Conservation (phyloP, 1,140 invertebrate species). For the Melipona quadrifasciata region DNA sequence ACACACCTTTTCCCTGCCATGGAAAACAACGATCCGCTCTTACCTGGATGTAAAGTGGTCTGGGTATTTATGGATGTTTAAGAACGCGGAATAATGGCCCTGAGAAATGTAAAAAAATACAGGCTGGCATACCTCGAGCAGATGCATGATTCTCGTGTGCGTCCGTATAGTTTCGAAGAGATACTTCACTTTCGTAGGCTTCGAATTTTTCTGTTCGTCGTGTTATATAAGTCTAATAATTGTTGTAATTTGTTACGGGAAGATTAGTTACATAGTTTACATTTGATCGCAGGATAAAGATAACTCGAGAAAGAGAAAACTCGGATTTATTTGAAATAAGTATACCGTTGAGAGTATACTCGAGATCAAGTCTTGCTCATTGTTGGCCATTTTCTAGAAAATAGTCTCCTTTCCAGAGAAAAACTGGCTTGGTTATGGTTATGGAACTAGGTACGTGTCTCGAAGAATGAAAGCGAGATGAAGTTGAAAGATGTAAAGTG, state of each 20-base stretch:
- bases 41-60: slow-evolving; percentile 31
- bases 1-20: slow-evolving; percentile 16
- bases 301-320: too few relatives aligned
- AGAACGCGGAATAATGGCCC: slow-evolving; percentile 5
- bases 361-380: too few relatives aligned
- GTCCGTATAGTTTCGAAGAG: neutral
- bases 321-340: too few relatives aligned
- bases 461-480: neutral
- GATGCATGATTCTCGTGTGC: neutral
- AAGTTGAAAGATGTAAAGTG: neutral
- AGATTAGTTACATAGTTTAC: neutral
- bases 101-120: slow-evolving; percentile 3
- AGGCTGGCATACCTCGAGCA: neutral
- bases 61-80: slow-evolving; percentile 32
- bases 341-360: too few relatives aligned
- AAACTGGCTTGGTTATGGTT: neutral
- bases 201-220: neutral
- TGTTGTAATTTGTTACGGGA: neutral
- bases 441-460: neutral
- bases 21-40: slow-evolving; percentile 24
- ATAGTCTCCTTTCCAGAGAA: neutral
- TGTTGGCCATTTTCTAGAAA: too few relatives aligned
- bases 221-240: neutral
- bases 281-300: too few relatives aligned
- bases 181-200: neutral